Evolutionary conservation across 2,888 invertebrate genomes (phyloP).

Genomic region (Alloplasta piceator): DNA sequence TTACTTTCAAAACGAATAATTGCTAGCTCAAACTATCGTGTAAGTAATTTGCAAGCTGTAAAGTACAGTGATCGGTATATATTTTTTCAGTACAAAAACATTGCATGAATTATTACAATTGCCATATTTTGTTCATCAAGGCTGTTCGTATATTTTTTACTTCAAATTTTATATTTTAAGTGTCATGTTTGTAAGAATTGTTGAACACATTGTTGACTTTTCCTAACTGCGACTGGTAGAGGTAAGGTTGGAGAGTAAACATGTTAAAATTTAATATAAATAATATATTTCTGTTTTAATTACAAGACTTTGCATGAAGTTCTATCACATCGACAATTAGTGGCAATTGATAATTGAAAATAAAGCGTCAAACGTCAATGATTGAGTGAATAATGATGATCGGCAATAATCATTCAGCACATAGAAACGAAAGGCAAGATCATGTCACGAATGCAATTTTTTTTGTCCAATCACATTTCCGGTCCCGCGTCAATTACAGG

Average conservation of each 20-base stretch:
- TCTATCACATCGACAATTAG: too few species aligned
- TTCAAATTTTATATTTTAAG: not conserved
- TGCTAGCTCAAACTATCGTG: not conserved
- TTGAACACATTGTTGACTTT: conserved; percentile 19
- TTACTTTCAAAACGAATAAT: not conserved
- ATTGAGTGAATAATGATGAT: too few species aligned
- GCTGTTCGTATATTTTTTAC: not conserved
- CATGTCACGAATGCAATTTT: too few species aligned
- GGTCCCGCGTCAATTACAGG: too few species aligned
- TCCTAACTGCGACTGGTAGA: not conserved
- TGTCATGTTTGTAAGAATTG: not conserved
- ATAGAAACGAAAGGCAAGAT: too few species aligned
- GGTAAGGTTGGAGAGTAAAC: conserved; percentile 16
- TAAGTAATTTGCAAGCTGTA: not conserved
- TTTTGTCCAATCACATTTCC: too few species aligned
- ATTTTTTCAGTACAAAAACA: not conserved
- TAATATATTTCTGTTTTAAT: too few species aligned
- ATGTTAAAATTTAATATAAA: not conserved
- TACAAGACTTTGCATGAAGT: too few species aligned
- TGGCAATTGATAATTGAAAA: too few species aligned
- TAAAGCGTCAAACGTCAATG: too few species aligned
- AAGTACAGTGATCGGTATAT: not conserved
- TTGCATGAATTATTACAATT: conserved; percentile 12
- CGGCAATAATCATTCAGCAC: too few species aligned
- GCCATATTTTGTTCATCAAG: not conserved